Percentiles rank a stretch among this genome's conserved stretches.
phyloP scores from a whole-genome alignment of 2,113 vertebrate species.

The Thalassarche chlororhynchos region DNA sequence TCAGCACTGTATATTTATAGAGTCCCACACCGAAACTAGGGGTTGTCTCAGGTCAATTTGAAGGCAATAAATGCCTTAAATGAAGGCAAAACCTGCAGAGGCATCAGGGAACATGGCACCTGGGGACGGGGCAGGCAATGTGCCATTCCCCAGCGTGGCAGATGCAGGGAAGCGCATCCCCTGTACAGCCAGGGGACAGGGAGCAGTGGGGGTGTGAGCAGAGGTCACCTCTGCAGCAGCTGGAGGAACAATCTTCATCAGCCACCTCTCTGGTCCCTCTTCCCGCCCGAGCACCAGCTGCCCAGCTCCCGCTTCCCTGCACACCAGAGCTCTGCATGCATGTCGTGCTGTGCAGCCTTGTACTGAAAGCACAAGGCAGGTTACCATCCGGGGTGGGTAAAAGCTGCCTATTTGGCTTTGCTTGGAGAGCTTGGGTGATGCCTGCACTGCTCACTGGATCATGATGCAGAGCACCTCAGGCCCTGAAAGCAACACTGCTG shows the following conservation, averaged over 20 bases:
- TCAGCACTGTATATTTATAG: not conserved
- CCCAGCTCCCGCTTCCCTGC: not conserved
- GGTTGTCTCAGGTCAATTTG: not conserved
- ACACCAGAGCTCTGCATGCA: accelerated
- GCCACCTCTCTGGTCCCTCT: not conserved
- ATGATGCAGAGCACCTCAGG: not conserved
- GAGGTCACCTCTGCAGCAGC: not conserved
- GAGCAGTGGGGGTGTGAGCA: not conserved
- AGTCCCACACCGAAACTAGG: too few relatives aligned
- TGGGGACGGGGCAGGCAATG: accelerated
- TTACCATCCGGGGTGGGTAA: too few relatives aligned
- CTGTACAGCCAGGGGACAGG: not conserved
- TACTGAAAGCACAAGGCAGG: not conserved
- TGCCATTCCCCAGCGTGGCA: not conserved
- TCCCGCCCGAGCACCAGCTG: not conserved
- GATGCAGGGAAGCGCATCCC: accelerated
- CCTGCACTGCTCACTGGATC: not conserved
- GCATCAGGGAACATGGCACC: not conserved
- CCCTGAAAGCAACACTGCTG: not conserved
- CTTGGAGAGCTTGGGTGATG: not conserved
- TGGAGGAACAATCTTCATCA: not conserved
- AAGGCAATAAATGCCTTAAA: not conserved
- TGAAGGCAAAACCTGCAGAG: not conserved
- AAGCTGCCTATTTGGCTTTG: not conserved
- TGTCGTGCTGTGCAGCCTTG: accelerated